phyloP scores from a whole-genome alignment of 2,888 invertebrate genomes.

The Allophyes oxyacanthae region DNA sequence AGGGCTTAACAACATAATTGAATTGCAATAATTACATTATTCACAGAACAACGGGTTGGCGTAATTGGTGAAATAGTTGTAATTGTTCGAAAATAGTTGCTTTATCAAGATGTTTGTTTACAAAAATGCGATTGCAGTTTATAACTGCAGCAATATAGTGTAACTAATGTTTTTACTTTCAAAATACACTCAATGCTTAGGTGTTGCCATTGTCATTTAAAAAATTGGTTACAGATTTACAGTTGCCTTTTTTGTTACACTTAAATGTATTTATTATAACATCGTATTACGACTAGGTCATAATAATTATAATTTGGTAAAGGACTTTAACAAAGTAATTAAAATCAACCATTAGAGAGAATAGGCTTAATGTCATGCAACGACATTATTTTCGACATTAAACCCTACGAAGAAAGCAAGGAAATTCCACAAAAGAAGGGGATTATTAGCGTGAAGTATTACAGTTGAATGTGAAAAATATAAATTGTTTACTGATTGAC shows the following conservation, averaged over 20 bases:
- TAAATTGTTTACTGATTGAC: no score
- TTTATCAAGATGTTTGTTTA: slow-evolving; percentile 10
- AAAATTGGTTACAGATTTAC: no score
- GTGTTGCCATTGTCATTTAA: no score
- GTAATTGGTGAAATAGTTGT: slow-evolving; percentile 42
- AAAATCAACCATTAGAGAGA: not conserved
- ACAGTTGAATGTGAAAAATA: no score
- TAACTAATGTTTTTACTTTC: not conserved
- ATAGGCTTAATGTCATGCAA: not conserved
- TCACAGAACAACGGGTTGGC: slow-evolving; percentile 33
- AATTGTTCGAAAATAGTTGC: slow-evolving; percentile 32
- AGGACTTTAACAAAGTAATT: not conserved
- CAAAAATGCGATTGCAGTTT: slow-evolving; percentile 8
- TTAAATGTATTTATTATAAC: no score
- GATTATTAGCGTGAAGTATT: not conserved
- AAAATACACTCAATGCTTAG: not conserved
- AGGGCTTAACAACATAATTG: slow-evolving; percentile 49
- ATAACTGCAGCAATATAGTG: not conserved
- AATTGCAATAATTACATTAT: slow-evolving; percentile 51
- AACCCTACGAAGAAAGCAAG: not conserved
- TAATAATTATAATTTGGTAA: no score
- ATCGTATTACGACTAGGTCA: no score
- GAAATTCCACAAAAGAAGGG: not conserved
- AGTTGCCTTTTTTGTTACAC: no score
- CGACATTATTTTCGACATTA: slow-evolving; percentile 4